phyloP scores from a whole-genome alignment of 2,888 invertebrate genomes.

The Pachymerium ferrugineum region DNA sequence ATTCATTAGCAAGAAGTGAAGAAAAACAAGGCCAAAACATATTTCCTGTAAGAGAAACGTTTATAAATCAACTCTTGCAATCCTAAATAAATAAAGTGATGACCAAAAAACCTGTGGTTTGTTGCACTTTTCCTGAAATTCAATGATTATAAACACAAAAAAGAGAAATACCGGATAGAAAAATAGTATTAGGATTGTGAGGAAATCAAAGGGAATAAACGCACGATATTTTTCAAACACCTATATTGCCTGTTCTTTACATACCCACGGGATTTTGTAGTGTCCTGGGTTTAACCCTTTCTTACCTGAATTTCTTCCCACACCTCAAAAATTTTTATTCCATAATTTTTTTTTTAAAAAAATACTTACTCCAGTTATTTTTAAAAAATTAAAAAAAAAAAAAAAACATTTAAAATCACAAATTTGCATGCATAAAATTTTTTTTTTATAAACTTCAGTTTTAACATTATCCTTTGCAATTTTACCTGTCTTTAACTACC shows the following conservation, averaged over 20 bases:
- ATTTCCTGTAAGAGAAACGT: not conserved
- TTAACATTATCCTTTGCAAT: not conserved
- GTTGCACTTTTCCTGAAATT: not conserved
- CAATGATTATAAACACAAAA: slow-evolving; percentile 2
- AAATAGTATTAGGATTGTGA: not conserved
- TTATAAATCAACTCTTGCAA: not conserved
- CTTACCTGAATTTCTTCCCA: not conserved
- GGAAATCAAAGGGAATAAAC: not conserved
- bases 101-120: no score
- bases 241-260: no score
- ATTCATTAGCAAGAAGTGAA: not conserved
- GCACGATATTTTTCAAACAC: not conserved
- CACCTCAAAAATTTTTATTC: slow-evolving; percentile 2
- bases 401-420: not conserved
- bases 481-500: slow-evolving; percentile 4
- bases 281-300: not conserved
- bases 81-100: not conserved
- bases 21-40: not conserved
- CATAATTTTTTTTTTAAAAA: not conserved
- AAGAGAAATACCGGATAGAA: not conserved
- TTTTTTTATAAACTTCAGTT: not conserved
- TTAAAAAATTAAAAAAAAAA: not conserved
- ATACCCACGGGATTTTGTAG: not conserved
- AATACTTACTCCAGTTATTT: not conserved
- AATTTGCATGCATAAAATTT: not conserved